A percentile compares a stretch with the other conserved stretches of the same genome.
Evolutionary conservation across 2,113 vertebrate species (phyloP).

Genomic region (Engraulis encrasicolus): DNA sequence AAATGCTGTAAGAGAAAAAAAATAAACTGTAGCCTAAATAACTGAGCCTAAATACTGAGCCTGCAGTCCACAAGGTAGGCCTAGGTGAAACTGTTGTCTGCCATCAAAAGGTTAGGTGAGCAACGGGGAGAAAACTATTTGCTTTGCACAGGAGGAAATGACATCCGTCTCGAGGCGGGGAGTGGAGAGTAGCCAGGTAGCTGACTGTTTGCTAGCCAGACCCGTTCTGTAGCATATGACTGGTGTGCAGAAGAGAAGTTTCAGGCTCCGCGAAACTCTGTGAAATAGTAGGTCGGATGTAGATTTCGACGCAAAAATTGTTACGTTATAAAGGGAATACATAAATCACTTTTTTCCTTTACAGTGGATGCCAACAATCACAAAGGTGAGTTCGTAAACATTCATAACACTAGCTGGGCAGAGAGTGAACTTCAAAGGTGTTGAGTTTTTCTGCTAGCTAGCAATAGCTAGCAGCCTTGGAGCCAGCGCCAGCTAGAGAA

Average conservation of each 20-base stretch:
- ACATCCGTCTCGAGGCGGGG: slow-evolving; percentile 47
- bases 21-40: too few relatives aligned
- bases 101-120: neutral
- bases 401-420: neutral
- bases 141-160: slow-evolving; percentile 47
- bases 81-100: neutral
- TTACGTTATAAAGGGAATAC: slow-evolving; percentile 22
- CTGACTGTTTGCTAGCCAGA: neutral
- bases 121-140: neutral
- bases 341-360: neutral
- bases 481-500: neutral
- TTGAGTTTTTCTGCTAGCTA: slow-evolving; percentile 12
- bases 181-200: slow-evolving; percentile 29
- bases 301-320: slow-evolving; percentile 44
- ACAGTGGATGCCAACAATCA: neutral
- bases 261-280: neutral
- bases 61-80: neutral
- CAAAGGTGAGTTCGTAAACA: neutral
- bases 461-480: neutral
- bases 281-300: slow-evolving; percentile 36
- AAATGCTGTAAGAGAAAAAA: too few relatives aligned
- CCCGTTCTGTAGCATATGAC: slow-evolving; percentile 7
- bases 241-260: slow-evolving; percentile 1
- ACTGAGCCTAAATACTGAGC: too few relatives aligned
- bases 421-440: neutral